These are phyloP conservation scores for Propithecus deckenii DNA, from an alignment of 2,797 vertebrate genomes.

Conservation along the genomic window DNA sequence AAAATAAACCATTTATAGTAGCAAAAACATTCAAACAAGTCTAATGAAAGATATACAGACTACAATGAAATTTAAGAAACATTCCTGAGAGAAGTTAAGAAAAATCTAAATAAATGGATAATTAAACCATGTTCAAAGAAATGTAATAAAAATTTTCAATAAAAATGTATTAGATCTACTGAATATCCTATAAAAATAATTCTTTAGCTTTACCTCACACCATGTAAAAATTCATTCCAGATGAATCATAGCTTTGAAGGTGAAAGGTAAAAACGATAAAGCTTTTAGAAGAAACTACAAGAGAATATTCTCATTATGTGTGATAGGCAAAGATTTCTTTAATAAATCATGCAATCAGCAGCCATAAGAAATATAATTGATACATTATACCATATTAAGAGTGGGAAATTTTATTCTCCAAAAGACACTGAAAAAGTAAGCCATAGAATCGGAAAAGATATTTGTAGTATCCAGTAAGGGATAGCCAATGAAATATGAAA, in stretches of 20 bases:
- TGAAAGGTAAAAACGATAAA: background rate
- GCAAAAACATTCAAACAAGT: background rate
- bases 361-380: background rate
- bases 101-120: background rate
- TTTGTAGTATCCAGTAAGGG: background rate
- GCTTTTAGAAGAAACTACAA: background rate
- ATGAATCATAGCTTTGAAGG: background rate
- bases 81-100: background rate
- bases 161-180: background rate
- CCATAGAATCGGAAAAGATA: background rate
- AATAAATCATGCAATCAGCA: background rate
- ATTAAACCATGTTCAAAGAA: slow-evolving; percentile 12
- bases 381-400: background rate
- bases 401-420: background rate
- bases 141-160: background rate
- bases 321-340: background rate
- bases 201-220: background rate
- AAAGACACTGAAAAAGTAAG: background rate
- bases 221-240: background rate
- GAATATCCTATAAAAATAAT: background rate
- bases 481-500: background rate
- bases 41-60: background rate
- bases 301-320: background rate
- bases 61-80: background rate
- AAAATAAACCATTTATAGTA: background rate